Percentiles rank a stretch among this genome's conserved stretches.
phyloP scores from a whole-genome alignment of 2,113 vertebrate genomes.

The Columba janthina region DNA sequence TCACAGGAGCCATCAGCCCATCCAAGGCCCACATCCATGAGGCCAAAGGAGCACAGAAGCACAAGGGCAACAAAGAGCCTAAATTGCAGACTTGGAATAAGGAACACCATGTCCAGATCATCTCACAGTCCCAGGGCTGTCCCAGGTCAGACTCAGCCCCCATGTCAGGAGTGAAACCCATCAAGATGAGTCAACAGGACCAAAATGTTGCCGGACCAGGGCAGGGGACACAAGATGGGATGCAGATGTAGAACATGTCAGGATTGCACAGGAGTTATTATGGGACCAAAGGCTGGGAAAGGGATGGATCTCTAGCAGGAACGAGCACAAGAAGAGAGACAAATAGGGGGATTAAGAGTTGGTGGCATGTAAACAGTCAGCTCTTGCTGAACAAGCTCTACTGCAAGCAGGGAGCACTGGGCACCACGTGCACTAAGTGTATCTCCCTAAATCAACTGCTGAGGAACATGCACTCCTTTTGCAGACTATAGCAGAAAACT shows the following conservation, averaged over 20 bases:
- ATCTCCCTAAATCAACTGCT: fast-evolving
- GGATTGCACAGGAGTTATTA: too few relatives aligned
- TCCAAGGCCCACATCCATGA: neutral
- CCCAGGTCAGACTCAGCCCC: neutral
- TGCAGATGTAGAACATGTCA: neutral
- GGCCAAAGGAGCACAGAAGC: neutral
- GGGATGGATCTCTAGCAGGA: neutral
- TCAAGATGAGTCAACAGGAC: neutral
- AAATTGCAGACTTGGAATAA: neutral
- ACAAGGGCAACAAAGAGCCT: neutral
- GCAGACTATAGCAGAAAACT: neutral
- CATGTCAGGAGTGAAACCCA: fast-evolving
- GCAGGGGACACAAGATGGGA: neutral
- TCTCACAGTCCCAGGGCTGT: neutral
- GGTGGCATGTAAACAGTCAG: fast-evolving
- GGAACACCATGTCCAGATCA: neutral
- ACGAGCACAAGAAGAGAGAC: neutral
- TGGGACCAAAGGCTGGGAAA: neutral
- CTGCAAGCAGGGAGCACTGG: neutral
- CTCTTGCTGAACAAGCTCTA: neutral
- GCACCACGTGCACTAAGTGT: too few relatives aligned
- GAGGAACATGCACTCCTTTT: fast-evolving
- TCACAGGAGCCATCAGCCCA: neutral
- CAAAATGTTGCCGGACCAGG: neutral
- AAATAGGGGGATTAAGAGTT: neutral